Base-by-base conservation (phyloP, 2,888 invertebrate genomes). In the Limnephilus lunatus region DNA sequence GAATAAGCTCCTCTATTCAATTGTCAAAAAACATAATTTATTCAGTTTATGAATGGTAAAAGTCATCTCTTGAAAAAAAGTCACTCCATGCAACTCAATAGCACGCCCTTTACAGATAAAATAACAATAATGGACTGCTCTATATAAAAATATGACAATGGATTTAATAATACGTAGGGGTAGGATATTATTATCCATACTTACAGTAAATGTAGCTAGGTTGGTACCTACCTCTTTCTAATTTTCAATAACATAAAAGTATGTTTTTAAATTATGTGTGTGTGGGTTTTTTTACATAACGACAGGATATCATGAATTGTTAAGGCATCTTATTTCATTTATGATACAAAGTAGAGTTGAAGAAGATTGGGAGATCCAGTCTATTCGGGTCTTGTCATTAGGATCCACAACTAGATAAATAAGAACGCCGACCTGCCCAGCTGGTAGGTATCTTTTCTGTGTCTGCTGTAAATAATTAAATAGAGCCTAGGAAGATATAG, bases 1-100 rank as follows among this genome's bases (percentile, higher is more conserved):
- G 86, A 44, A 44, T 90, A 85, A 53, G 90, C 39, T 32, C 80
- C 7, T 81, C 25, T 89, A 39, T 89, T 35, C 81, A 89, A 88
- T 88, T 89, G 44, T 44, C 15, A 86, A 86, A 86, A 89, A 81
- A 68, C 25, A 89, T 89, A 89, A 89, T 81, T 81, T 44, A 81
- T 89, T 80, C 81, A 81, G 31, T 89, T 89, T 81, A 89, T 81
- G 30, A 81, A 32, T 32, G 86, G 44, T 86, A 86, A 86, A 86
- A 86, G 86, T 39, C 86, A 44, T 44, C 31, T 83, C n/a, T 25
- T 25, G 68, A 25, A 68, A 68, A 68, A 68, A 68, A 68, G 68
- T 68, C 25, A 68, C 68, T 68, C 68, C 68, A 68, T 9, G 68
- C 68, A 68, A 68, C 68, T 68, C 83, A 32, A 83, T 83, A 83